Percentiles rank a stretch among this genome's conserved stretches.
Evolutionary conservation across 2,113 vertebrate genomes (phyloP).

Genomic region (Crocuta crocuta): DNA sequence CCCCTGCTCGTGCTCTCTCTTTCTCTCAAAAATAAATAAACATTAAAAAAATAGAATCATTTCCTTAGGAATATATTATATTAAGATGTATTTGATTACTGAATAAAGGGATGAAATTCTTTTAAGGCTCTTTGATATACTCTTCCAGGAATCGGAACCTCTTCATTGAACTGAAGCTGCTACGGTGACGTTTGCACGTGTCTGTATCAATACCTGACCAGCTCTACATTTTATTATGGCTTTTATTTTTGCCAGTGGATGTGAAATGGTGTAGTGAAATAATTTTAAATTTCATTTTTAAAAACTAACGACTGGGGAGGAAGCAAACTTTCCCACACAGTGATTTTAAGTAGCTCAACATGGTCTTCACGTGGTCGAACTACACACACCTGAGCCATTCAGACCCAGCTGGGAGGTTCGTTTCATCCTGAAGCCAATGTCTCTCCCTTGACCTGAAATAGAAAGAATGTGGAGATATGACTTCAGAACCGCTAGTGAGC

Average conservation of each 20-base stretch:
- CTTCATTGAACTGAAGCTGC: background rate
- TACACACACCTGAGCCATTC: background rate
- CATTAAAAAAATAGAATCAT: background rate
- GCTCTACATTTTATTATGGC: background rate
- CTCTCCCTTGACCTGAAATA: background rate
- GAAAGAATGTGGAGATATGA: background rate
- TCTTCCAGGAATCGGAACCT: background rate
- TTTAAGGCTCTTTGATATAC: background rate
- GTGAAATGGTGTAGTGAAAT: background rate
- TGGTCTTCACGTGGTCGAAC: background rate
- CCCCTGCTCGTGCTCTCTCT: too few species aligned
- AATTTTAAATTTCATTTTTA: background rate
- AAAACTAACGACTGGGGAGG: background rate
- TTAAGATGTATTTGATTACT: background rate
- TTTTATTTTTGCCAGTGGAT: background rate
- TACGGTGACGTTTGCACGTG: background rate
- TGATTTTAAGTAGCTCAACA: background rate
- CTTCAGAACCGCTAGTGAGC: background rate
- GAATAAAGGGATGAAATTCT: background rate
- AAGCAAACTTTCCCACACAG: background rate
- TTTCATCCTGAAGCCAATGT: background rate
- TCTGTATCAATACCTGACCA: background rate
- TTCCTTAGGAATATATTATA: background rate
- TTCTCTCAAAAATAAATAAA: too few species aligned
- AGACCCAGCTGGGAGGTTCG: background rate